phyloP scores from a whole-genome alignment of 2,888 invertebrate genomes.

The Xestia xanthographa region DNA sequence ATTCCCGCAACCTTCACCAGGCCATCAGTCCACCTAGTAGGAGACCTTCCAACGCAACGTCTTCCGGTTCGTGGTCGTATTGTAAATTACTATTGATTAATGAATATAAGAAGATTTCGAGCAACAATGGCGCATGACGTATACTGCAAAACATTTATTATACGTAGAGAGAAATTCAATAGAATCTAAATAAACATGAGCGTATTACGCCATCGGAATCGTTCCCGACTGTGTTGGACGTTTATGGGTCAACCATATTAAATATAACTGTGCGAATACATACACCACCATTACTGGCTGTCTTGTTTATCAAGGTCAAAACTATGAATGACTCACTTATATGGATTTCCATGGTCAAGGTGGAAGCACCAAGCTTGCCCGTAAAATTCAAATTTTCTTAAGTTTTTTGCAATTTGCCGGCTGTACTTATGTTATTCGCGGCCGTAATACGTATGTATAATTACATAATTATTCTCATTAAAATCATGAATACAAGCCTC shows the following conservation, averaged over 20 bases:
- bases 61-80: too few relatives aligned
- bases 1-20: too few relatives aligned
- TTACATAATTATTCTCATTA: too few relatives aligned
- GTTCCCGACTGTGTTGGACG: background rate
- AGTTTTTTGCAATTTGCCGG: too few relatives aligned
- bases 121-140: background rate
- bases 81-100: too few relatives aligned
- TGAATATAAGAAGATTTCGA: background rate
- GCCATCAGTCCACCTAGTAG: too few relatives aligned
- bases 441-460: too few relatives aligned
- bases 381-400: too few relatives aligned
- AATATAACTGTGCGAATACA: constrained; percentile 6
- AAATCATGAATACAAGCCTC: too few relatives aligned
- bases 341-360: background rate
- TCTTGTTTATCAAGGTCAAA: background rate
- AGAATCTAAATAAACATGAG: constrained; percentile 8
- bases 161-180: constrained; percentile 24
- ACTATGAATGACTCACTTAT: background rate
- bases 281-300: background rate
- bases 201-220: constrained; percentile 1
- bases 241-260: constrained; percentile 30
- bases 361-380: too few relatives aligned
- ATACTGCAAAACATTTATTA: background rate
- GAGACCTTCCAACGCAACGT: too few relatives aligned
- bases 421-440: too few relatives aligned